phyloP scores from a whole-genome alignment of 2,888 invertebrate species.

The Argyresthia goedartella region DNA sequence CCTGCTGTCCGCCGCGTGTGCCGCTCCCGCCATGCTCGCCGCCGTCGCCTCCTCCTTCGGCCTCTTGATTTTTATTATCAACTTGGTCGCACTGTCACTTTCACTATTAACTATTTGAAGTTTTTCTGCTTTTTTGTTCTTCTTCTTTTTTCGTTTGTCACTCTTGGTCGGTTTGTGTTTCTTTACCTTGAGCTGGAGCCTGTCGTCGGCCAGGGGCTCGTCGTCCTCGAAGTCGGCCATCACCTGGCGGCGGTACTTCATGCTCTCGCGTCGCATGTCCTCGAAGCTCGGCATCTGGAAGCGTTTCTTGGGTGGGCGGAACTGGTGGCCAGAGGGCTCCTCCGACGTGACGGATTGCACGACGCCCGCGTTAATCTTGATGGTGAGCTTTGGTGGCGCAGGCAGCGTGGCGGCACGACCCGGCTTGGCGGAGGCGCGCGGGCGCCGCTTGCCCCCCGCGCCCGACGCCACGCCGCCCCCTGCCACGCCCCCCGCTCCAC shows the following conservation, averaged over 20 bases:
- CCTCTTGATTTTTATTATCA: conserved; percentile 81
- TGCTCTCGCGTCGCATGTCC: conserved; percentile 85
- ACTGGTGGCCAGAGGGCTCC: conserved; percentile 60
- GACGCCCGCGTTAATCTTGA: conserved; percentile 78
- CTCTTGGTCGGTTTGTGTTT: conserved; percentile 49
- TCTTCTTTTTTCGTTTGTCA: conserved; percentile 58
- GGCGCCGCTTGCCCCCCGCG: too few species aligned
- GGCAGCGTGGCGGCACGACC: conserved; percentile 38
- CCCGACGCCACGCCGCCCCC: too few species aligned
- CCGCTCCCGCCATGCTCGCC: conserved; percentile 22
- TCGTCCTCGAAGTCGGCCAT: conserved; percentile 87
- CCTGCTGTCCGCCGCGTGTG: conserved; percentile 37
- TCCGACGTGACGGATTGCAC: conserved; percentile 47
- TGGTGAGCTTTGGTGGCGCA: conserved; percentile 80
- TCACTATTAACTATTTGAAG: conserved; percentile 53
- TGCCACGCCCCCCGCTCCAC: too few species aligned
- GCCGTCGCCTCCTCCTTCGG: conserved; percentile 41
- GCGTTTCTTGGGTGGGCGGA: conserved; percentile 87
- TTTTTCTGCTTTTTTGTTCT: conserved; percentile 70
- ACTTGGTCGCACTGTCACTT: conserved; percentile 77
- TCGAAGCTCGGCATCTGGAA: conserved; percentile 81
- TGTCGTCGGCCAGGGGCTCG: conserved; percentile 59
- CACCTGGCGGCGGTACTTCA: conserved; percentile 87
- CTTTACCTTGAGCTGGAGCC: too few species aligned
- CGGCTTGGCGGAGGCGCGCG: conserved; percentile 34